A percentile compares a stretch with the other conserved stretches of the same genome.
These are phyloP conservation scores for Ochropleura leucogaster DNA, from an alignment of 2,888 invertebrate species.

Conservation along the genomic window DNA sequence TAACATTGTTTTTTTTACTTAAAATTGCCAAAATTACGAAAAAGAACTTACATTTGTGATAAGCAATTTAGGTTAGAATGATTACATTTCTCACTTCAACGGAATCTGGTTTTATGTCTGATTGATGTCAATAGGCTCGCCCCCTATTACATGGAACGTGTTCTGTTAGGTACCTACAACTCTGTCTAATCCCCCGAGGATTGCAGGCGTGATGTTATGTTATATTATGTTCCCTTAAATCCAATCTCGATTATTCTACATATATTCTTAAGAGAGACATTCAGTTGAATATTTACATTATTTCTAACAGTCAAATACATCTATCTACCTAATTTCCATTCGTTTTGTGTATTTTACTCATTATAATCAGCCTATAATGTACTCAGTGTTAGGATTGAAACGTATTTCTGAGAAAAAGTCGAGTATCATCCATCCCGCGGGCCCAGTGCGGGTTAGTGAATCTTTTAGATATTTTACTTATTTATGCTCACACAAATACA, in stretches of 20 bases:
- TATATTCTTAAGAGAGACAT: background rate
- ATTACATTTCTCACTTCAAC: too few relatives aligned
- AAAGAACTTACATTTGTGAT: background rate
- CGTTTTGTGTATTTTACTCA: background rate
- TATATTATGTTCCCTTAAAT: background rate
- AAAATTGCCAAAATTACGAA: background rate
- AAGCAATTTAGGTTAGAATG: background rate
- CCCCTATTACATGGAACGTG: too few relatives aligned
- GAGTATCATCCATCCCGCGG: background rate
- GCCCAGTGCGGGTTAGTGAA: conserved; percentile 1
- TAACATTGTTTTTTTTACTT: too few relatives aligned
- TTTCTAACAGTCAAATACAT: background rate
- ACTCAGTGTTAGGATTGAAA: background rate
- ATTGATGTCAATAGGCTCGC: too few relatives aligned
- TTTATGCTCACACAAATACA: background rate
- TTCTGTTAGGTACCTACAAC: too few relatives aligned
- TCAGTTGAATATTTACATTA: background rate
- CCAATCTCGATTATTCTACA: background rate
- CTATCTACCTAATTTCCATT: background rate
- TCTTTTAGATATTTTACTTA: background rate
- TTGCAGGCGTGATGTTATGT: too few relatives aligned
- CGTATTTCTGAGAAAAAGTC: background rate
- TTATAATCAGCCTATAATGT: background rate
- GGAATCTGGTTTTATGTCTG: too few relatives aligned
- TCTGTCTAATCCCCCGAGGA: too few relatives aligned